Base-by-base conservation (phyloP, 2,113 vertebrate genomes). In the Phylloscopus whistleri region DNA sequence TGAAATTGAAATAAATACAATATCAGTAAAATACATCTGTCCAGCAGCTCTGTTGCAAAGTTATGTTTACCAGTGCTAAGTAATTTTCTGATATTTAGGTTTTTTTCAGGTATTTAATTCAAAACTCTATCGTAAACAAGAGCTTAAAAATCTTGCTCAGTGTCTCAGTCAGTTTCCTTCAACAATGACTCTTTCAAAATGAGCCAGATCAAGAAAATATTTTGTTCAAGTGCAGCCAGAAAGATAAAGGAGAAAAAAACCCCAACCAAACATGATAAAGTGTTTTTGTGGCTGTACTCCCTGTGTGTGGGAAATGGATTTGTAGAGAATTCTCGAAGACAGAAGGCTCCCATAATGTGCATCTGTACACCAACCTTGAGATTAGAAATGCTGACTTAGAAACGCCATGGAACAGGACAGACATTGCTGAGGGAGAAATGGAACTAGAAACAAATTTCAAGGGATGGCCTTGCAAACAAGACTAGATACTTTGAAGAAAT, bases 1-100 rank as follows among this genome's bases (percentile, higher is more conserved):
- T 98, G 93, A 78, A 98, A 97, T 37, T 2, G 4, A 96, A 95
- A 94, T 14, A 86, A 52, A 82, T 51, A 48, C 13, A 69, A 6
- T 52, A 48, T 96, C 63, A 93, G 46, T 28, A 75, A 67, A 88
- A 92, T 4, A 11, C 37, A 79, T 62, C 46, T 4, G 2, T 81
- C 46, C 60, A 55, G 62, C 37, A 79, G 21, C 4, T 26, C 30
- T 78, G 55, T 43, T 69, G 27, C 41, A 78, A 73, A 94, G 23
- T 75, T 75, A 19, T 21, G 35, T 74, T 74, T 80, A 55, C 46
- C 21, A 77, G 16, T 20, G 39, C 18, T 48, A 80, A 73, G 46
- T 46, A 26, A 87, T 52, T 93, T 96, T 51, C 31, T 93, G 56
- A 22, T n/a, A 21, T 58, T 64, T 39, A 35, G 28, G 43, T 52